Conservation (phyloP, 2,888 invertebrate species). For the Coelogynopora nodosa region DNA sequence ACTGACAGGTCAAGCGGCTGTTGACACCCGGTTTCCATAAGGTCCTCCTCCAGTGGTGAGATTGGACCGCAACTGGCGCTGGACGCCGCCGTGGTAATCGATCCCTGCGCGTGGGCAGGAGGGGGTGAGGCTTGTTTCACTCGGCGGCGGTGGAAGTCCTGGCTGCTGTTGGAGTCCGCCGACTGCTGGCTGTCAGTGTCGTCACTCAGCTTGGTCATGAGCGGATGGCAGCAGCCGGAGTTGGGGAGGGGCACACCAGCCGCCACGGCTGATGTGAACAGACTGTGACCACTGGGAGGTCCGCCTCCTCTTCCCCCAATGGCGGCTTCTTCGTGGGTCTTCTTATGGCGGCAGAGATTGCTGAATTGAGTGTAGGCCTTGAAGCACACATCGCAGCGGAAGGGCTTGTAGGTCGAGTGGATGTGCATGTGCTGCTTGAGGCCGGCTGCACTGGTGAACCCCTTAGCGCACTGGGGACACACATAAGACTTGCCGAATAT, state of each 20-base stretch:
- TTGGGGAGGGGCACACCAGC: background rate
- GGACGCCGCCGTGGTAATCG: background rate
- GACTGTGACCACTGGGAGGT: constrained; percentile 14
- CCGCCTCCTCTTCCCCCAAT: background rate
- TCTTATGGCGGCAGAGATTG: constrained; percentile 94
- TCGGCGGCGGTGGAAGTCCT: background rate
- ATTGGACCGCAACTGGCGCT: too few species aligned
- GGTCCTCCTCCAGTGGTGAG: background rate
- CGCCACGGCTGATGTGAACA: background rate
- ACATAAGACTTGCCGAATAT: constrained; percentile 25
- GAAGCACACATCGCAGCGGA: constrained; percentile 80
- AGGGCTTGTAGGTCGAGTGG: constrained; percentile 90
- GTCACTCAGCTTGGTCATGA: background rate
- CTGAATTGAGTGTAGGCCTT: constrained; percentile 98
- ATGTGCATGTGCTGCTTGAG: constrained; percentile 96
- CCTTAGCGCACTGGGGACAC: constrained; percentile 87
- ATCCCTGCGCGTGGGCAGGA: background rate
- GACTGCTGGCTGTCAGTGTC: background rate
- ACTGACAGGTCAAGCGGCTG: constrained; percentile 11
- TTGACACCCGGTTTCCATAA: background rate
- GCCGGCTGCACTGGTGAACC: constrained; percentile 93
- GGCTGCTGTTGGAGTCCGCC: background rate
- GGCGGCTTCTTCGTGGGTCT: constrained; percentile 72
- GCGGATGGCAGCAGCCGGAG: background rate
- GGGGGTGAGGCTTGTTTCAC: background rate